Percentiles rank a stretch among this genome's conserved stretches.
phyloP scores from a whole-genome alignment of 1,140 invertebrate species.

The Saccostrea cuccullata region DNA sequence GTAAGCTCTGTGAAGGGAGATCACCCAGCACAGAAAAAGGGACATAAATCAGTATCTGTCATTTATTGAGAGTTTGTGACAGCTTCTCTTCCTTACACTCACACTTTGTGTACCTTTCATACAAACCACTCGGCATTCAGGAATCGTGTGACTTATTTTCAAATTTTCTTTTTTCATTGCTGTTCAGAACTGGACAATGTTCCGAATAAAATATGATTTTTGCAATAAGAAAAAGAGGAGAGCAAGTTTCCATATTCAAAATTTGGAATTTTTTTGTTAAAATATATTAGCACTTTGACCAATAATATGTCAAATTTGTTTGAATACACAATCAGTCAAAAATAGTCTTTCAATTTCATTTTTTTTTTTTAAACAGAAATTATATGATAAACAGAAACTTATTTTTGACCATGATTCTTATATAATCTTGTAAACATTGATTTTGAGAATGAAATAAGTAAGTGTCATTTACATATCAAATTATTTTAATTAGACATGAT shows the following conservation, averaged over 20 bases:
- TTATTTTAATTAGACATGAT: no score
- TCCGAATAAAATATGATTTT: neutral
- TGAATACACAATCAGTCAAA: no score
- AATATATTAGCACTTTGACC: neutral
- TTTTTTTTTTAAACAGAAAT: no score
- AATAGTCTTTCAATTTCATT: no score
- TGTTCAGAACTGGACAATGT: neutral
- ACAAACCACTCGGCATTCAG: constrained; percentile 4
- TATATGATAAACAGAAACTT: no score
- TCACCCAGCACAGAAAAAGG: constrained; percentile 33
- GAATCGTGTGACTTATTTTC: neutral
- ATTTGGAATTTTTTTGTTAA: neutral
- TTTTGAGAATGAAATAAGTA: no score
- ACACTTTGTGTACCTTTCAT: neutral
- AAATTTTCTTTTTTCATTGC: neutral
- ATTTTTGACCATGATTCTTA: no score
- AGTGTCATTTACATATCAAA: no score
- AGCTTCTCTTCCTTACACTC: neutral
- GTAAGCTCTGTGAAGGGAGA: constrained; percentile 82
- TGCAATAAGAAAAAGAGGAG: neutral
- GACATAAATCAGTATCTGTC: constrained; percentile 15
- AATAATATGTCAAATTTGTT: no score
- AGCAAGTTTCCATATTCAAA: neutral
- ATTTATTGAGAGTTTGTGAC: neutral
- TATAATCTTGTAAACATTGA: no score